A percentile compares a stretch with the other conserved stretches of the same genome.
phyloP scores from a whole-genome alignment of 2,888 invertebrate species.

The Pristionchus japonicus region DNA sequence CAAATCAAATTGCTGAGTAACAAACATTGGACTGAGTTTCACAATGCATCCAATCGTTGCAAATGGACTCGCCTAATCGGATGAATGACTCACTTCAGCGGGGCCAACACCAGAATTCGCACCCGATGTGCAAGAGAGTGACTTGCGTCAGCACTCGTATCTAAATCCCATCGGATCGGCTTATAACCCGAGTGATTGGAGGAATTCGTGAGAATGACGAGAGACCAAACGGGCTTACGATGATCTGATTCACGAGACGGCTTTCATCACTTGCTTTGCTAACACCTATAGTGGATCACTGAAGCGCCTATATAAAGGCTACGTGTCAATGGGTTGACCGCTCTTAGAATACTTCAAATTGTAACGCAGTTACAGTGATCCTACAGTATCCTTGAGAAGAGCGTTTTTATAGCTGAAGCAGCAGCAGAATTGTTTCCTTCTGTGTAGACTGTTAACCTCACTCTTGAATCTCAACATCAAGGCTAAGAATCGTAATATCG shows the following conservation, averaged over 20 bases:
- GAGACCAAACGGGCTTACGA: background rate
- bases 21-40: background rate
- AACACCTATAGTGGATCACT: background rate
- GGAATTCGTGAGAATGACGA: background rate
- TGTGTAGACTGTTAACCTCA: background rate
- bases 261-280: background rate
- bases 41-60: background rate
- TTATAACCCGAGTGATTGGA: slow-evolving; percentile 20
- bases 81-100: background rate
- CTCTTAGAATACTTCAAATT: too few relatives aligned
- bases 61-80: background rate
- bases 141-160: slow-evolving; percentile 2
- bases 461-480: background rate
- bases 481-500: background rate
- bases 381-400: too few relatives aligned
- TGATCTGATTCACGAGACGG: background rate
- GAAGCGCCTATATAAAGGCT: too few relatives aligned
- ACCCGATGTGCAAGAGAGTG: background rate
- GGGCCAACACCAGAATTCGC: background rate
- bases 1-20: background rate
- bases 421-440: too few relatives aligned
- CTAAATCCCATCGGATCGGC: background rate
- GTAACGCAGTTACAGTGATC: too few relatives aligned
- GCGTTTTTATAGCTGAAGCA: too few relatives aligned
- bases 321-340: too few relatives aligned